Base-by-base conservation (phyloP, 2,113 vertebrate genomes). In the Ctenomys sociabilis region DNA sequence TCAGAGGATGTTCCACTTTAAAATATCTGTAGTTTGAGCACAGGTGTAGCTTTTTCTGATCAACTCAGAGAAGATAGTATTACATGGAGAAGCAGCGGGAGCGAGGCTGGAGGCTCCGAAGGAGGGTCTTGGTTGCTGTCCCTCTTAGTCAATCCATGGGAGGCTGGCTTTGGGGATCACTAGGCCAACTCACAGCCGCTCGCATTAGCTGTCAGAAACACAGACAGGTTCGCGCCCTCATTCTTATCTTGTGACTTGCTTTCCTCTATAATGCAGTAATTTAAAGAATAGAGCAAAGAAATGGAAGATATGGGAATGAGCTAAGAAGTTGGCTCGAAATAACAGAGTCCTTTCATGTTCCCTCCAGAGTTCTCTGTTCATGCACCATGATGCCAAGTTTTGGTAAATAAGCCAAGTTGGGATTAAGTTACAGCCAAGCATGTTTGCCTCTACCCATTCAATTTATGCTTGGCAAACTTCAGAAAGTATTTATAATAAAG, bases 221-320 rank as follows among this genome's bases (percentile, higher is more conserved):
- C 78, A 43, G 43, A 57, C 63, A 57, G 70, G 59, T 59, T 70
- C 22, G 66, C 0, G 94, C 7, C 88, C 92, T n/a, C 70, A 43
- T 26, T 93, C 84, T 86, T 77, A 11, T 40, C 95, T 96, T 73
- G 80, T 86, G 24, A 49, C 72, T 59, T 85, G 84, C 75, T 90
- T 88, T 80, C 24, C 37, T 59, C 84, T 91, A 43, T 93, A 30
- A 4, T 17, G 82, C 16, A 66, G 70, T 19, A 9, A 52, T 94
- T 70, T 59, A 93, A 83, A 75, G 83, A 92, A 30, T 0, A 81
- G 85, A 92, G 26, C n/a, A 83, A 26, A 70, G 66, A 97, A 82
- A 45, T 85, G 96, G 85, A 92, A 90, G 98, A 97, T 88, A 95
- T 66, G 96, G 92, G 97, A 90, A 97, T 80, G 59, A 81, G 93